phyloP scores from a whole-genome alignment of 2,797 vertebrate species.

The Arrhamphus sclerolepis region DNA sequence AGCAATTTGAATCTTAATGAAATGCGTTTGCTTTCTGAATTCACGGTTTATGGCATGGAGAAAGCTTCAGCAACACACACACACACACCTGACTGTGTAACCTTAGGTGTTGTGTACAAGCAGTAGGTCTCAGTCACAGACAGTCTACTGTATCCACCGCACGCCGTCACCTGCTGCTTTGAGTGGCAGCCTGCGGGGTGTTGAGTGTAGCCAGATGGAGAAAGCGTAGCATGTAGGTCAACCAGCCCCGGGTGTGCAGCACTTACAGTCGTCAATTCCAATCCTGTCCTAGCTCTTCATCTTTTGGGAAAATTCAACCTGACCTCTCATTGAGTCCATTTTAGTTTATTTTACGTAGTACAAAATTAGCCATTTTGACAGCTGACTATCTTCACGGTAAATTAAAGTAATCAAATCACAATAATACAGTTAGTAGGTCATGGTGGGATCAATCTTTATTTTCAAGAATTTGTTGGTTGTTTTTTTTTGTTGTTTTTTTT shows the following conservation, averaged over 20 bases:
- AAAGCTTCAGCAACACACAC: constrained; percentile 33
- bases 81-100: constrained; percentile 35
- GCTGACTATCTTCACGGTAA: no score
- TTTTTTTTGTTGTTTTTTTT: no score
- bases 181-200: constrained; percentile 67
- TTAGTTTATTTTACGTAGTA: no score
- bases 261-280: constrained; percentile 51
- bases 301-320: constrained; percentile 40
- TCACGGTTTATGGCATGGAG: constrained; percentile 34
- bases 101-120: constrained; percentile 50
- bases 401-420: no score
- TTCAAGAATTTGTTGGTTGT: no score
- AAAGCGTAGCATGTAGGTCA: constrained; percentile 71
- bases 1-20: constrained; percentile 71
- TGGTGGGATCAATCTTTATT: no score
- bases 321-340: constrained; percentile 9
- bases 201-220: constrained; percentile 66
- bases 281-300: constrained; percentile 38
- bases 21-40: constrained; percentile 71
- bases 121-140: constrained; percentile 24
- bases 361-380: no score
- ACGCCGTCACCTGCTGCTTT: constrained; percentile 62
- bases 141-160: constrained; percentile 27
- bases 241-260: constrained; percentile 47
- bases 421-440: no score